phyloP scores from a whole-genome alignment of 1,140 invertebrate genomes.

The Spodoptera frugiperda region DNA sequence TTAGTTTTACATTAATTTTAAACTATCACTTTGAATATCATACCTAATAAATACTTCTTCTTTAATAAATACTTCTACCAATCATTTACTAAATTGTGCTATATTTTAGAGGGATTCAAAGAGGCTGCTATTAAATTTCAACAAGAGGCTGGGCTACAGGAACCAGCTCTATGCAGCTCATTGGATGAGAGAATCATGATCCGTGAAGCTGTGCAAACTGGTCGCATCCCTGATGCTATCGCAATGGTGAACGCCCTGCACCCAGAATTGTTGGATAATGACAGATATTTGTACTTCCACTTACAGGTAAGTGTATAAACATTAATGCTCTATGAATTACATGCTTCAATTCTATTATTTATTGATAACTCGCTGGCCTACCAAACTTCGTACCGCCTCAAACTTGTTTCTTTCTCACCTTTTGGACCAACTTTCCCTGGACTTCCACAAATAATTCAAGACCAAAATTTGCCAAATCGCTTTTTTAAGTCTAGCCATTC shows the following conservation, averaged over 20 bases:
- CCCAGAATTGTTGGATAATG: slow-evolving; percentile 97
- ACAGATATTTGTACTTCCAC: slow-evolving; percentile 98
- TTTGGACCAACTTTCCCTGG: too few species aligned
- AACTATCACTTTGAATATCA: too few species aligned
- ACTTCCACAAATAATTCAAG: too few species aligned
- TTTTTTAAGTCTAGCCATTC: too few species aligned
- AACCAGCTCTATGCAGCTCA: slow-evolving; percentile 94
- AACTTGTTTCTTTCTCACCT: too few species aligned
- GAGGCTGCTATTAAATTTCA: slow-evolving; percentile 99
- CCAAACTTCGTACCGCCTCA: too few species aligned
- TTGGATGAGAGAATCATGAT: slow-evolving; percentile 98
- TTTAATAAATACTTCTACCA: too few species aligned
- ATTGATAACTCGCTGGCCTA: too few species aligned
- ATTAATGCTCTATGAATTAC: neutral
- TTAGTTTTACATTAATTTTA: too few species aligned
- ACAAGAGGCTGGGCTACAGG: slow-evolving; percentile 95
- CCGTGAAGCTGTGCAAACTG: slow-evolving; percentile 97
- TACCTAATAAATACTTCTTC: too few species aligned
- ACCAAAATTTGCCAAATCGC: too few species aligned
- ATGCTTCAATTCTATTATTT: neutral
- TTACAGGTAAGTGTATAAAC: slow-evolving; percentile 89
- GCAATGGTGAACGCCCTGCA: slow-evolving; percentile 97
- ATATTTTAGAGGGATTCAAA: slow-evolving; percentile 96
- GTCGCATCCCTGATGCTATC: slow-evolving; percentile 97
- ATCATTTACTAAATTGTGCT: too few species aligned